Percentiles rank a stretch among this genome's conserved stretches.
phyloP scores from a whole-genome alignment of 2,113 vertebrate species.

The Hemiprocne comata region DNA sequence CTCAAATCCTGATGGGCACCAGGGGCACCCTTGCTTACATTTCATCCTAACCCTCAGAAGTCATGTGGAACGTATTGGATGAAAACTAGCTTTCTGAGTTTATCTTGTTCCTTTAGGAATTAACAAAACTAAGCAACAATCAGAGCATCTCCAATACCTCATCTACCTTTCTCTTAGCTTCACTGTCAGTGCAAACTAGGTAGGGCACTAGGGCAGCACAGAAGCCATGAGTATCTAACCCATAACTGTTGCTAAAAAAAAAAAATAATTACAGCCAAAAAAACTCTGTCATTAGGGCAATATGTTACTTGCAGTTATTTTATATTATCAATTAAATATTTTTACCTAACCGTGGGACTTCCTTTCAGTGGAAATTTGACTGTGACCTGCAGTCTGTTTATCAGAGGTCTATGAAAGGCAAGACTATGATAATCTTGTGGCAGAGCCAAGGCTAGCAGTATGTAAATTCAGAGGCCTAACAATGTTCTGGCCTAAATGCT shows the following conservation, averaged over 20 bases:
- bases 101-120: background rate
- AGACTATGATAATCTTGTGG: background rate
- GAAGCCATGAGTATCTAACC: background rate
- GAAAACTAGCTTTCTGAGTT: background rate
- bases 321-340: background rate
- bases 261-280: background rate
- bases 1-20: background rate
- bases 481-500: background rate
- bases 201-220: background rate
- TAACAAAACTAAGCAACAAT: background rate
- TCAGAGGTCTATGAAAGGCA: background rate
- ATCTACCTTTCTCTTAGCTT: background rate
- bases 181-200: background rate
- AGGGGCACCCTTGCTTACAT: background rate
- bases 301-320: background rate
- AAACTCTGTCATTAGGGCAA: background rate
- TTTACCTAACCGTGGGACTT: fast-evolving
- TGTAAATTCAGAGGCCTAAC: background rate
- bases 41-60: background rate
- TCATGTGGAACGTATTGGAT: background rate
- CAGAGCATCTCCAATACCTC: background rate
- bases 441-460: background rate
- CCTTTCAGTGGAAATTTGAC: background rate
- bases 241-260: background rate
- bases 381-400: background rate